Percentiles rank a stretch among this genome's conserved stretches.
Conservation (phyloP, 2,888 invertebrate genomes). For the Harpalus rubripes region DNA sequence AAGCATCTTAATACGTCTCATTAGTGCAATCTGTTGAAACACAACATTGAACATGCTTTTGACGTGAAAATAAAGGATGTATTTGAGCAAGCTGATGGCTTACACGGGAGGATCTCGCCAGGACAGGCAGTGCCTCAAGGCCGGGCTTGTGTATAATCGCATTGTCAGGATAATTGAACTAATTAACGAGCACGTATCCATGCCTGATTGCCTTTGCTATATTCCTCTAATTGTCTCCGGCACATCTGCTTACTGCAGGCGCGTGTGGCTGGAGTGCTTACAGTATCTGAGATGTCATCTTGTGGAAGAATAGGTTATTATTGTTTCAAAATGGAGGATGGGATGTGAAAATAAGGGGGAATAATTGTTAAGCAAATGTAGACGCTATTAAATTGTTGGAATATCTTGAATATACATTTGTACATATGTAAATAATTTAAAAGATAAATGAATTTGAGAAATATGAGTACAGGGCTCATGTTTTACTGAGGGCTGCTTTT, state of each 20-base stretch:
- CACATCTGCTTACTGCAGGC: constrained; percentile 20
- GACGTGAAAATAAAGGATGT: constrained; percentile 42
- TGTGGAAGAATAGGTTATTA: neutral
- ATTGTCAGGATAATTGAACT: constrained; percentile 67
- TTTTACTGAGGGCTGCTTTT: too few relatives aligned
- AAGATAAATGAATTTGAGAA: neutral
- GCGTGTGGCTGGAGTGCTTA: neutral
- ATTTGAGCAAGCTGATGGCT: neutral
- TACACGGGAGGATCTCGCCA: neutral
- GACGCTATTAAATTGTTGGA: neutral
- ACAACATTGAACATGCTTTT: constrained; percentile 20
- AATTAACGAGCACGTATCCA: constrained; percentile 65
- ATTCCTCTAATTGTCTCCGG: constrained; percentile 59
- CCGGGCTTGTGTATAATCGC: constrained; percentile 58
- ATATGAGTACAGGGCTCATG: too few relatives aligned
- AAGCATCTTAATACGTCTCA: neutral
- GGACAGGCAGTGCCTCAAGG: constrained; percentile 21
- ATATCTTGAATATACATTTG: neutral
- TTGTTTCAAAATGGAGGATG: neutral
- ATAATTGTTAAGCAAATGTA: neutral
- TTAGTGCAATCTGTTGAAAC: neutral
- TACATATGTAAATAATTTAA: neutral
- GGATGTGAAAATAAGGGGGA: neutral
- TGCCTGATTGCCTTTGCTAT: constrained; percentile 63
- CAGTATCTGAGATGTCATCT: neutral